Conservation (phyloP, 2,797 vertebrate genomes). For the Aldrovandia affinis region DNA sequence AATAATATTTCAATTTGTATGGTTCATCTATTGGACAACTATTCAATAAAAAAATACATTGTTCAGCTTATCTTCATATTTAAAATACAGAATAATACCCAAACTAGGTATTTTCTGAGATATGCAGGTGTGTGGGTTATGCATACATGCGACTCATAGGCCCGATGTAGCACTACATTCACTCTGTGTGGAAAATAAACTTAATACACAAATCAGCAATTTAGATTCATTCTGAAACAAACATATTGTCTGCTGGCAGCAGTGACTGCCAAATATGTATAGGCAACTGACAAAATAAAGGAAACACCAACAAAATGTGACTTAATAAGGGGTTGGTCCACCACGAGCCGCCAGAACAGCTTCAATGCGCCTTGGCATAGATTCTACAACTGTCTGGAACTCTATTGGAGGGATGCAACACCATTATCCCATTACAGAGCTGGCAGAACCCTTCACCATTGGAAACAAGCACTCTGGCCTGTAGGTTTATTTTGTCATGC, state of each 20-base stretch:
- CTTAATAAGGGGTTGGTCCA: too few species aligned
- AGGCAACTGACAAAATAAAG: too few species aligned
- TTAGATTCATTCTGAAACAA: neutral
- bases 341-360: too few species aligned
- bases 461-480: too few species aligned
- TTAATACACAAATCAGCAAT: too few species aligned
- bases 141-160: neutral
- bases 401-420: too few species aligned
- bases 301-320: too few species aligned
- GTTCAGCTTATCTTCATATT: neutral
- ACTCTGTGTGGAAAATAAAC: neutral
- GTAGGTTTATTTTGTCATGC: too few species aligned
- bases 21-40: neutral
- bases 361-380: too few species aligned
- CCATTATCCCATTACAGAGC: too few species aligned
- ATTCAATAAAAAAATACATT: neutral
- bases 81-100: neutral
- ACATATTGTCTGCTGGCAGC: neutral
- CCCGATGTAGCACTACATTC: neutral
- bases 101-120: neutral
- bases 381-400: too few species aligned
- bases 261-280: neutral
- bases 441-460: too few species aligned
- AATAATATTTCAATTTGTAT: neutral
- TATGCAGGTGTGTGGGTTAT: neutral